Conservation (phyloP, 2,797 vertebrate species). For the Cephalopachus bancanus region DNA sequence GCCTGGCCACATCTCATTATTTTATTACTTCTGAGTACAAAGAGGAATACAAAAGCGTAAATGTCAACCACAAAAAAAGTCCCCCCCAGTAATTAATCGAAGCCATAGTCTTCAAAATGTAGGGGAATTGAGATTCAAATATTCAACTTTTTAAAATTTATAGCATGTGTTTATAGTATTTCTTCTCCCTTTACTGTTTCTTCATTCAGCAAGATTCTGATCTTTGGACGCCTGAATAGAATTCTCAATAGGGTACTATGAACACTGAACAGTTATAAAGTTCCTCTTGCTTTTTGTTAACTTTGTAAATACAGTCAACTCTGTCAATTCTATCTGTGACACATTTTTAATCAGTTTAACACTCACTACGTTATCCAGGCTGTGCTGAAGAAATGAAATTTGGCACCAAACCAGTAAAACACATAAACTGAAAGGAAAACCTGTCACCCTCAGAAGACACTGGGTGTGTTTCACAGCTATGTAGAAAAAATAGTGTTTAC, state of each 20-base stretch:
- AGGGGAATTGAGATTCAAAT: background rate
- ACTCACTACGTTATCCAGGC: background rate
- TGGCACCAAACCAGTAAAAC: background rate
- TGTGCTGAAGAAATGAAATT: background rate
- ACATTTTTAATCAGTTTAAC: background rate
- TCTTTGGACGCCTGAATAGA: background rate
- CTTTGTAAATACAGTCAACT: background rate
- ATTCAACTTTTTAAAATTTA: background rate
- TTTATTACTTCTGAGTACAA: background rate
- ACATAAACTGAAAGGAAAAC: background rate
- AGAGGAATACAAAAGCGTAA: background rate
- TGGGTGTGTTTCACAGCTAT: background rate
- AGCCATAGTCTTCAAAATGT: background rate
- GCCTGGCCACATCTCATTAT: background rate
- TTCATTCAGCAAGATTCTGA: background rate
- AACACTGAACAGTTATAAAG: background rate
- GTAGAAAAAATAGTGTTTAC: background rate
- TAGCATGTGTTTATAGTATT: background rate
- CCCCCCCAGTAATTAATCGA: background rate
- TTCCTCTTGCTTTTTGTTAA: background rate
- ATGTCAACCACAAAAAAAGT: background rate
- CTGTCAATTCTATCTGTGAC: background rate
- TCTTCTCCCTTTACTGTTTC: background rate
- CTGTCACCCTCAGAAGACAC: background rate
- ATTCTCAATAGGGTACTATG: background rate